Conservation (phyloP, 2,888 invertebrate genomes). For the Aquatica leii region DNA sequence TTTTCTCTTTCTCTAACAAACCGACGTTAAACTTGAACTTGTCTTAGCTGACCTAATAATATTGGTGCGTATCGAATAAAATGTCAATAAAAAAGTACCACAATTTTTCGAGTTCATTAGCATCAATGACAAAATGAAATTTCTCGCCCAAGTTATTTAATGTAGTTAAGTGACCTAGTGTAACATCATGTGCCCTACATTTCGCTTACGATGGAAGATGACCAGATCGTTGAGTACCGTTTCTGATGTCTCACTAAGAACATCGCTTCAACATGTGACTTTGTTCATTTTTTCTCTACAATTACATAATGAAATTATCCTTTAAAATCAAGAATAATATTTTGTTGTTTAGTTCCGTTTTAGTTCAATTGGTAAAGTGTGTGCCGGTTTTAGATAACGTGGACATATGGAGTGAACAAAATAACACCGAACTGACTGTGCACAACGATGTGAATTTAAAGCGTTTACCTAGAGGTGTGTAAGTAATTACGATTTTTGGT, state of each 20-base stretch:
- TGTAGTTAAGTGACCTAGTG: conserved; percentile 7
- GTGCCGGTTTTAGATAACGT: conserved; percentile 33
- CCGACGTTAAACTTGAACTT: too few relatives aligned
- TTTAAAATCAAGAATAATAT: background rate
- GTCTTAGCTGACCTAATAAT: too few relatives aligned
- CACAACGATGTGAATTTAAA: conserved; percentile 19
- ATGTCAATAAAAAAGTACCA: too few relatives aligned
- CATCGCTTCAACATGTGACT: background rate
- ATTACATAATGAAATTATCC: background rate
- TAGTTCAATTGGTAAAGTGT: conserved; percentile 13
- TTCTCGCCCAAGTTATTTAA: too few relatives aligned
- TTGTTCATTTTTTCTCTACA: background rate
- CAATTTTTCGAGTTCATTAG: too few relatives aligned
- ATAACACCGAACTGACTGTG: conserved; percentile 1
- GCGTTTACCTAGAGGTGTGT: conserved; percentile 48
- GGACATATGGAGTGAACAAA: conserved; percentile 49
- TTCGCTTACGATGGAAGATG: background rate
- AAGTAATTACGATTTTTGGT: too few relatives aligned
- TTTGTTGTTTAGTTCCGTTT: conserved; percentile 8
- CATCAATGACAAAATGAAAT: too few relatives aligned
- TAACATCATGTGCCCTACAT: background rate
- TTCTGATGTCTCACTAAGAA: background rate
- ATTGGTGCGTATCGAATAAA: too few relatives aligned
- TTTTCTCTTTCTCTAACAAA: too few relatives aligned
- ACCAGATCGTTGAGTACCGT: conserved; percentile 7